Evolutionary conservation across 2,888 invertebrate genomes (phyloP), one percentile per base, ranked within the genome.

Genomic region (Kryphioiulus occultus): DNA sequence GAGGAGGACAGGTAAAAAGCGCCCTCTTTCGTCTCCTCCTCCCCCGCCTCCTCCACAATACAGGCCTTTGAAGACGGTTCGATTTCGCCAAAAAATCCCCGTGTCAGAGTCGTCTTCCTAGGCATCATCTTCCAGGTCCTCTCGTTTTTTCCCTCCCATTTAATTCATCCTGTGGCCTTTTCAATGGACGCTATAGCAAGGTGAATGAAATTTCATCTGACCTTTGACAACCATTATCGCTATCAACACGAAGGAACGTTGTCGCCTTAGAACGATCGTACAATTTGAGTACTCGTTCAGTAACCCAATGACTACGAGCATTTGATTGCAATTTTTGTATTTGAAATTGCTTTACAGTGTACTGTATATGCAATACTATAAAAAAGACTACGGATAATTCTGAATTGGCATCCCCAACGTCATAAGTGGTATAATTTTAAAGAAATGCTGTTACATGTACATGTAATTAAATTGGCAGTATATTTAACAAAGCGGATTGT

Each of bases 191-290:
- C 22, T n/a, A 5, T 68, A 26, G 26, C n/a, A 68, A 3, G 68
- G 22, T 68, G 68, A 68, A 68, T 68, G 68, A 68, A 68, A 68
- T 68, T 68, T 68, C 68, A 68, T n/a, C 68, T 68, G 68, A 68
- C 68, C 22, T 68, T 68, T 68, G 22, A 68, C 68, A 68, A 68
- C 68, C 68, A n/a, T 68, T 68, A 22, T 68, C 22, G 9, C 68
- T 12, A 68, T 68, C 68, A 68, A 68, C 68, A 47, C 47, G 10
- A 15, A 5, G 47, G 9, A 17, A 47, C 47, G 1, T 47, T 42
- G 42, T 42, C 42, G 42, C 42, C 42, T 42, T 4, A 10, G 42
- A 42, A 17, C 47, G 4, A 47, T 10, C 47, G 5, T 47, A 10
- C 47, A 47, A 47, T 17, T 17, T 15, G 47, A 5, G 39, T 39